A percentile compares a stretch with the other conserved stretches of the same genome.
These are phyloP conservation scores for Melieria crassipennis DNA, from an alignment of 2,888 invertebrate genomes.

Conservation along the genomic window DNA sequence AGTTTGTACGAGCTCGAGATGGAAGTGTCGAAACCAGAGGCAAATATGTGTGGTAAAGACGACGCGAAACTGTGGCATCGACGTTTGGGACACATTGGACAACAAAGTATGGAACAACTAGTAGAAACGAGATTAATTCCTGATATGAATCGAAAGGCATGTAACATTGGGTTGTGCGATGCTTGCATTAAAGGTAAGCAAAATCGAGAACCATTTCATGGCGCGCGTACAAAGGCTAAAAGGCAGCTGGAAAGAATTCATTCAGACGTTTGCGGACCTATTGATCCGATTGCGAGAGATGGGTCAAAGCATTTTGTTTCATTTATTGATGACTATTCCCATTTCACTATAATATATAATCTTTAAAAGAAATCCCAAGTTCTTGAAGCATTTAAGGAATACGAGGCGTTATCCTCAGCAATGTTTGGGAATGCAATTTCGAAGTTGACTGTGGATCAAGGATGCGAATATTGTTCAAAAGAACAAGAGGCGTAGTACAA, in stretches of 20 bases:
- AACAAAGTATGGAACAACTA: no score
- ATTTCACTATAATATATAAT: neutral
- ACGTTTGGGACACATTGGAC: no score
- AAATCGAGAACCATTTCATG: no score
- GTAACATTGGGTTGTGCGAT: no score
- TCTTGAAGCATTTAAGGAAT: constrained; percentile 22
- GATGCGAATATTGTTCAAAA: constrained; percentile 47
- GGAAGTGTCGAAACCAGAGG: no score
- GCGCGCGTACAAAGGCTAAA: neutral
- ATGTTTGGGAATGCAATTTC: constrained; percentile 18
- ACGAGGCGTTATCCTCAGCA: constrained; percentile 23
- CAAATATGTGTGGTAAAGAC: no score
- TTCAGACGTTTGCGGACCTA: constrained; percentile 51
- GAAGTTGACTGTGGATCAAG: constrained; percentile 22
- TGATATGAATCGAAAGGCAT: no score
- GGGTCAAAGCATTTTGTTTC: constrained; percentile 43
- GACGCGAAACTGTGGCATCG: no score
- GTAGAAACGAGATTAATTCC: no score
- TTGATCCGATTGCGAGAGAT: neutral
- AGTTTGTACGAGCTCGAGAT: no score
- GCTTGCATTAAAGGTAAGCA: no score
- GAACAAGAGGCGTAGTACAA: constrained; percentile 31
- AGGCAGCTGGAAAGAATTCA: constrained; percentile 4
- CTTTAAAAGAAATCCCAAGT: no score
- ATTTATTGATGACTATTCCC: constrained; percentile 51